Percentiles rank a stretch among this genome's conserved stretches.
These are phyloP conservation scores for Cyphomyrus discorhynchus DNA, from an alignment of 2,113 vertebrate genomes.

Conservation along the genomic window DNA sequence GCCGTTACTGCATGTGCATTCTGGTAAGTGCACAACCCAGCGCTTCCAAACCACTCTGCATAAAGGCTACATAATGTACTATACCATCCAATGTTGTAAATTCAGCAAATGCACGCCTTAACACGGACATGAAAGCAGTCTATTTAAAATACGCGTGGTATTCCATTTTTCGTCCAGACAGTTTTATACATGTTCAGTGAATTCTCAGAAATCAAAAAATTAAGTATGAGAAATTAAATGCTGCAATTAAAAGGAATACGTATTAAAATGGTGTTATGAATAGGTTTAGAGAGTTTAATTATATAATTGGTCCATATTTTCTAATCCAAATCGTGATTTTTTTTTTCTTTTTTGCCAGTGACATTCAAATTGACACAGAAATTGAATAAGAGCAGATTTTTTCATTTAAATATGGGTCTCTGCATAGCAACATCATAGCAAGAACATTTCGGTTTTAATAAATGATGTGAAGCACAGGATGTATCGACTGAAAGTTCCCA, in stretches of 20 bases:
- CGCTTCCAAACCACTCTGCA: background rate
- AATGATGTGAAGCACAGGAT: background rate
- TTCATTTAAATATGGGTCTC: background rate
- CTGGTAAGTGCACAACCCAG: background rate
- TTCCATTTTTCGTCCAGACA: background rate
- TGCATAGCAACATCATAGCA: background rate
- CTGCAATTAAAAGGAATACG: background rate
- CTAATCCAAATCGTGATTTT: background rate
- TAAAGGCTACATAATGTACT: background rate
- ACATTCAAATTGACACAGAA: background rate
- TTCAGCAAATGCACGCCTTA: background rate
- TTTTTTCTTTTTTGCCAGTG: background rate
- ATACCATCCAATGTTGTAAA: background rate
- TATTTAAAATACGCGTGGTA: background rate
- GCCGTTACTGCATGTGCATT: background rate
- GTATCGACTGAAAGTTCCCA: background rate
- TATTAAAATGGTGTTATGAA: background rate
- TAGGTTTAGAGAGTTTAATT: background rate
- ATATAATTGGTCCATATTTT: background rate
- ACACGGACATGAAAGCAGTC: background rate
- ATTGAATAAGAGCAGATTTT: background rate
- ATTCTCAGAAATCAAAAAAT: background rate
- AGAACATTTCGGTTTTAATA: background rate
- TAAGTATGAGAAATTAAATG: background rate
- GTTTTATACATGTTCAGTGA: background rate